Evolutionary conservation across 2,113 vertebrate genomes (phyloP).

Genomic region (Gobiocypris rarus): DNA sequence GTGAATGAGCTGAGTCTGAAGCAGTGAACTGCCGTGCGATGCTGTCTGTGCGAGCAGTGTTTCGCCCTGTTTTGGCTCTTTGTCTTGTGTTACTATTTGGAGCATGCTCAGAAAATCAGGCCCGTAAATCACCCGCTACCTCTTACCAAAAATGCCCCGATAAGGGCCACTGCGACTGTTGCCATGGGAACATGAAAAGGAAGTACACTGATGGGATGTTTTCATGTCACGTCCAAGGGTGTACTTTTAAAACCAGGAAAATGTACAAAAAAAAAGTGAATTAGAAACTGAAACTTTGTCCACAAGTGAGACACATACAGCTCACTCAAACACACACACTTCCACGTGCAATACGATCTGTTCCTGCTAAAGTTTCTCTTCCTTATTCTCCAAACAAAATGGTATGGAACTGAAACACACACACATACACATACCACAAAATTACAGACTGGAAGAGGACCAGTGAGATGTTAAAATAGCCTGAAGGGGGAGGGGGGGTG

Average conservation of each 20-base stretch:
- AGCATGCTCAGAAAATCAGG: conserved; percentile 27
- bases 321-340: not conserved
- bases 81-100: conserved; percentile 11
- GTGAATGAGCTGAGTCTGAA: not conserved
- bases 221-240: conserved; percentile 38
- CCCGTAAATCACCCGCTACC: conserved; percentile 23
- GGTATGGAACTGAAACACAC: not conserved
- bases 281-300: not conserved
- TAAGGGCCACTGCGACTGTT: conserved; percentile 44
- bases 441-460: conserved; percentile 41
- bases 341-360: not conserved
- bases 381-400: not conserved
- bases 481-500: not conserved
- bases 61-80: conserved; percentile 4
- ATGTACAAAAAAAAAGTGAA: not conserved
- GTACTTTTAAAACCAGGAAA: conserved; percentile 17
- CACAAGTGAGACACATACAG: not conserved
- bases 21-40: not conserved
- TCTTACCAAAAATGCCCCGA: not conserved
- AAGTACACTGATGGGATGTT: conserved; percentile 38
- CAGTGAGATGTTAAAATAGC: conserved; percentile 48
- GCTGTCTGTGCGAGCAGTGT: not conserved
- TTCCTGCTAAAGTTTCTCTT: not conserved
- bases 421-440: conserved; percentile 47
- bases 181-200: conserved; percentile 47